Conservation (phyloP, 2,113 vertebrate genomes). For the Stegastes partitus region DNA sequence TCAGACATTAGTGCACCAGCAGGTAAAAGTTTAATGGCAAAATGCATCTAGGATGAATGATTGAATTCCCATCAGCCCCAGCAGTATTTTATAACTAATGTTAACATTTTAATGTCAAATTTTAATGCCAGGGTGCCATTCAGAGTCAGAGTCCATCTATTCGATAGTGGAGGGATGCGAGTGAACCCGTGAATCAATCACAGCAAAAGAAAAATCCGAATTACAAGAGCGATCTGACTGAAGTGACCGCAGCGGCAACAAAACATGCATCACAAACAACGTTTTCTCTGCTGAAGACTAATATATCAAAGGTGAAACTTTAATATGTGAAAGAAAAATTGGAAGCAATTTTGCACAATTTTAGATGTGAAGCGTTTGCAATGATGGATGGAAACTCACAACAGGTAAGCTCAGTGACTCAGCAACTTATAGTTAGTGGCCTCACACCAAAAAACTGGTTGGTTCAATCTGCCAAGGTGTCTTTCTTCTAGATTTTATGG, state of each 20-base stretch:
- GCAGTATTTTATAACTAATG: not conserved
- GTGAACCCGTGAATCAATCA: not conserved
- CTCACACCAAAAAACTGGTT: no score
- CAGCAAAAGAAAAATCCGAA: not conserved
- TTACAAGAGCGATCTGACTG: not conserved
- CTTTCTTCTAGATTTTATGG: no score
- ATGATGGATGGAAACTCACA: not conserved
- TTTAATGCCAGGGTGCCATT: not conserved
- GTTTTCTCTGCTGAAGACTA: no score
- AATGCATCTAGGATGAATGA: not conserved
- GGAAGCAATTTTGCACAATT: no score
- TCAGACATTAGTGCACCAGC: not conserved
- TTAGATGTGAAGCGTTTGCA: not conserved
- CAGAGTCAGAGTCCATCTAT: not conserved
- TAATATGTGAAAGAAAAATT: no score
- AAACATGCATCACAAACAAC: not conserved
- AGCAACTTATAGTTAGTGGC: no score
- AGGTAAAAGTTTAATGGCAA: conserved; percentile 1
- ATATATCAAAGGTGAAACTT: no score
- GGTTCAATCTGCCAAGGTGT: no score
- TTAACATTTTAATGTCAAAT: conserved; percentile 3
- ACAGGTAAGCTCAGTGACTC: no score
- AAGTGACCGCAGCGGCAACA: conserved; percentile 6
- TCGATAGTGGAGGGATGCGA: not conserved
- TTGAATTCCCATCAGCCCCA: conserved; percentile 2